phyloP scores from a whole-genome alignment of 1,140 invertebrate genomes.

The Campodea augens region DNA sequence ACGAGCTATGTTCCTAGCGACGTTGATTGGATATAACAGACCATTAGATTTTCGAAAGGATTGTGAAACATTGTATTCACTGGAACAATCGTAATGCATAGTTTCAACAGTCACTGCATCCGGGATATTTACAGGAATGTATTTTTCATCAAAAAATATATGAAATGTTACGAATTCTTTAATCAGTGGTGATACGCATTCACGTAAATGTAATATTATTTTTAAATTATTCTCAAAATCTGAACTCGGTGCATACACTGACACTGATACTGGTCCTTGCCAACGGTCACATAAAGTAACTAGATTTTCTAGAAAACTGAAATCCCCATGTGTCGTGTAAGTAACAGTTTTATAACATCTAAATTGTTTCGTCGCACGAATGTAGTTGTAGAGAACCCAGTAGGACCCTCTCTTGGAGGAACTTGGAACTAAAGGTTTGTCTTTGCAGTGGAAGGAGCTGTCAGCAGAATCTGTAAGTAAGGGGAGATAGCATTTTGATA shows the following conservation, averaged over 20 bases:
- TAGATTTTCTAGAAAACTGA: conserved; percentile 75
- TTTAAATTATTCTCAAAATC: conserved; percentile 45
- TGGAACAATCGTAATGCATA: conserved; percentile 43
- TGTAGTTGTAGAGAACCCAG: conserved; percentile 78
- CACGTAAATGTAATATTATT: conserved; percentile 42
- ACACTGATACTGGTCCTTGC: conserved; percentile 48
- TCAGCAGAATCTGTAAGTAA: too few species aligned
- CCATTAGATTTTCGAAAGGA: conserved; percentile 64
- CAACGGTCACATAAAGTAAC: conserved; percentile 54
- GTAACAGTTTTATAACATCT: conserved; percentile 66
- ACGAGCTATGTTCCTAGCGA: conserved; percentile 63
- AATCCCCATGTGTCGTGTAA: conserved; percentile 80
- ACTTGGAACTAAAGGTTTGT: conserved; percentile 36
- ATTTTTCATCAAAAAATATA: conserved; percentile 63
- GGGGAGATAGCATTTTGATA: too few species aligned
- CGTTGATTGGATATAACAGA: conserved; percentile 69
- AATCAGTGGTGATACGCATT: conserved; percentile 42
- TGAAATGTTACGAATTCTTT: conserved; percentile 62
- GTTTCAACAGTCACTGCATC: conserved; percentile 9
- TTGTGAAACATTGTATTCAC: conserved; percentile 34
- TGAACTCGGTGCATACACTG: conserved; percentile 51
- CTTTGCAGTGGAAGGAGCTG: conserved; percentile 39
- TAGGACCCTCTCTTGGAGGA: conserved; percentile 63
- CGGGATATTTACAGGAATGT: conserved; percentile 48
- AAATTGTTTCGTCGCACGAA: conserved; percentile 28